A percentile compares a stretch with the other conserved stretches of the same genome.
Evolutionary conservation across 1,140 invertebrate species (phyloP).

Genomic region (Physella acuta): DNA sequence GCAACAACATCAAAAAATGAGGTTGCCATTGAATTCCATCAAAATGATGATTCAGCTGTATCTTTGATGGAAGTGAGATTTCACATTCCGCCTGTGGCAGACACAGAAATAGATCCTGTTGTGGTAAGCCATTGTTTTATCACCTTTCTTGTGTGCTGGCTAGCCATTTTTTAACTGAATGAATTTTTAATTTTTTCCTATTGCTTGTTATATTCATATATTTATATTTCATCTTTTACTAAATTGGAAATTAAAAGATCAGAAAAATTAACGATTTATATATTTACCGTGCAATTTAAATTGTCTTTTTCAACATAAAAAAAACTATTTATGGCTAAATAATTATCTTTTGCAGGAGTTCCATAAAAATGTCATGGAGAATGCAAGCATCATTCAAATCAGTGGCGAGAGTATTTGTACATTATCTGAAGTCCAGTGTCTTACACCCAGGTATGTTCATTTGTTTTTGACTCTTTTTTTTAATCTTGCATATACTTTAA

Average conservation of each 20-base stretch:
- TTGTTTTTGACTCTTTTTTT: not conserved
- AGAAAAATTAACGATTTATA: no score
- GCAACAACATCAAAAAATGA: constrained; percentile 98
- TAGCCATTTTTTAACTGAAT: no score
- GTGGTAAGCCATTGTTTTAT: no score
- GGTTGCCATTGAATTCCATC: constrained; percentile 97
- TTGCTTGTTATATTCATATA: no score
- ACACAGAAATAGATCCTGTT: constrained; percentile 71
- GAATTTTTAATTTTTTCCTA: no score
- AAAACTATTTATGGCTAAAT: no score
- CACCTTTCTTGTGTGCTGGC: no score
- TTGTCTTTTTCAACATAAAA: not conserved
- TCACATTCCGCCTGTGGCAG: constrained; percentile 82
- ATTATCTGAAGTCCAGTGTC: constrained; percentile 94
- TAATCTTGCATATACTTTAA: no score
- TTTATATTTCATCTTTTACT: no score
- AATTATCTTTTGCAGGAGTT: constrained; percentile 79
- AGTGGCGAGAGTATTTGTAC: constrained; percentile 97
- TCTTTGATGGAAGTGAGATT: constrained; percentile 97
- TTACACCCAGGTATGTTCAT: constrained; percentile 83
- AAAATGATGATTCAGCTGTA: constrained; percentile 97
- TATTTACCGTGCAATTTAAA: no score
- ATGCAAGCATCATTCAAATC: constrained; percentile 95
- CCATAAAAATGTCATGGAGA: constrained; percentile 88
- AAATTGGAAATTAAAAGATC: no score